Percentiles rank a stretch among this genome's conserved stretches.
Evolutionary conservation across 2,888 invertebrate genomes (phyloP).

Genomic region (Lasioglossum calceatum): DNA sequence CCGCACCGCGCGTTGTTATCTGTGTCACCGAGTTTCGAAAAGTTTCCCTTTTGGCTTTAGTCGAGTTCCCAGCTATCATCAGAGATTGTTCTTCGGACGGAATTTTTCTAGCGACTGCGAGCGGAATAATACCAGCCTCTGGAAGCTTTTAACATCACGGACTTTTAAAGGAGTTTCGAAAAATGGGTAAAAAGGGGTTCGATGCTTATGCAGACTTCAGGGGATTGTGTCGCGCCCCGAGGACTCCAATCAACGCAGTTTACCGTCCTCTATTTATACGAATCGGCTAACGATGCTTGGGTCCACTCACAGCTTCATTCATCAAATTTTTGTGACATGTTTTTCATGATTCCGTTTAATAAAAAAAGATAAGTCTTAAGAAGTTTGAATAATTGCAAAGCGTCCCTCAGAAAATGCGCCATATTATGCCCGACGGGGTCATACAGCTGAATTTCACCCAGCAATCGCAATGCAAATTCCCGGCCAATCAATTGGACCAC

Average conservation of each 20-base stretch:
- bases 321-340: not conserved
- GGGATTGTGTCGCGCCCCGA: not conserved
- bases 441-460: not conserved
- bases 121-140: not conserved
- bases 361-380: no score
- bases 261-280: not conserved
- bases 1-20: not conserved
- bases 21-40: constrained; percentile 6
- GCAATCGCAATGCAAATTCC: not conserved
- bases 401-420: not conserved
- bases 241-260: not conserved
- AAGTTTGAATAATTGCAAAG: not conserved
- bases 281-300: not conserved
- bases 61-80: constrained; percentile 20
- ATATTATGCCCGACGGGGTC: not conserved
- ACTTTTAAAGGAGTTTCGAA: not conserved
- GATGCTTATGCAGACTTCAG: not conserved
- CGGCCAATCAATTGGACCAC: not conserved
- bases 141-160: not conserved
- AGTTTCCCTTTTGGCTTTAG: constrained; percentile 3
- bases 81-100: constrained; percentile 32
- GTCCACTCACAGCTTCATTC: not conserved
- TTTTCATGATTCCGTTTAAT: no score
- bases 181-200: not conserved
- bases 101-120: not conserved